Evolutionary conservation across 2,113 vertebrate genomes (phyloP), one percentile per base, ranked within the genome.

Genomic region (Redunca redunca): DNA sequence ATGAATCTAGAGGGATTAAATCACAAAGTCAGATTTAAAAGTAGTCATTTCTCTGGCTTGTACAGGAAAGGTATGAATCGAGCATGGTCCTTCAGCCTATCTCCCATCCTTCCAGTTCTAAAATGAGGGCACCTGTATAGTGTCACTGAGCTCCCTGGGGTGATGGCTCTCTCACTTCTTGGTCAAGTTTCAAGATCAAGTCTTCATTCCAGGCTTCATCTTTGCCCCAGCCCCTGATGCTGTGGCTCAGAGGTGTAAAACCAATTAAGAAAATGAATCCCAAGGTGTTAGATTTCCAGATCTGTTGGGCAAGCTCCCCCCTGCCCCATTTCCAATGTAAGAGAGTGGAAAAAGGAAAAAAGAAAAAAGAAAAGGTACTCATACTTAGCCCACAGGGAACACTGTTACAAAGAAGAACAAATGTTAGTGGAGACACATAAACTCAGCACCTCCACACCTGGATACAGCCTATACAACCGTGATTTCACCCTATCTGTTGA

Each of bases 201-300:
- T 82, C 82, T 94, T 88, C 30, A 53, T 30, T 74, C 71, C 46
- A 89, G 86, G 67, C 50, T 94, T 80, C 36, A 7, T 48, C 83
- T 90, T 92, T 94, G 80, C 23, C 91, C 82, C 64, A 89, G 88
- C 21, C 60, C 78, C 81, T 88, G 58, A n/a, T 1, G 16, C 58
- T 88, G 26, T 57, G 62, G 87, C 87, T 96, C 85, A 93, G 86
- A 95, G 74, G 74, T 97, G 19, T 91, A 92, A 97, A 97, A 81
- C 83, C 90, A 97, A 92, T 96, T 92, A 98, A 97, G 91, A 95
- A 98, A 97, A 92, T 90, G 64, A 97, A 97, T 96, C 92, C 78
- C 86, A 94, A 95, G 50, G 43, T 78, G 78, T 5, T 86, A 26
- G 60, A 80, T 89, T 95, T 96, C 52, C 6, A 86, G 90, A 96